Base-by-base conservation (phyloP, 2,113 vertebrate species). In the Brachirus orientalis region DNA sequence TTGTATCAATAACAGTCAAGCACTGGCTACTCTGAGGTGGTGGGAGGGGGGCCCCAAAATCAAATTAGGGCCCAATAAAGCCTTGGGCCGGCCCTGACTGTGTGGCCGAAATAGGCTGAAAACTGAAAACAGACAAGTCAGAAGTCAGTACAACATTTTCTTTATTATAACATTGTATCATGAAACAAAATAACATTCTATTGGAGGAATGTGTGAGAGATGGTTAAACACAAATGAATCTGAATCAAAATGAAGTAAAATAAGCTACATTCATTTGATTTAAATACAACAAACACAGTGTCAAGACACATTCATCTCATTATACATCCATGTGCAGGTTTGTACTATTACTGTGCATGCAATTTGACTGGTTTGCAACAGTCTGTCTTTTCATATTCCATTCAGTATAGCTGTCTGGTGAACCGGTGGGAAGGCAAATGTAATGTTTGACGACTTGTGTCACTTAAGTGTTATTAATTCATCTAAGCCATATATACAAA, bases 111-210 rank as follows among this genome's bases (percentile, higher is more conserved):
- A 45, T 12, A 45, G 17, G 44, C 8, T 62, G 19, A 36, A 6
- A 10, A 17, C 11, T 56, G 1, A 10, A 37, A 62, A 48, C n/a
- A 28, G 8, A n/a, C n/a, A n/a, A n/a, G n/a, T n/a, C 33, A 57
- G n/a, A n/a, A 33, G 11, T 38, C 14, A 38, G 10, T 19, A 38
- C 12, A 59, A 33, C 45, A 36, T 67, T 2, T 52, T 33, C 8
- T 44, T 48, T 56, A 8, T 58, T 77, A 63, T 53, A 59, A 63
- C 52, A 16, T n/a, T 77, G 50, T 43, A 50, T 55, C 44, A 43
- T 57, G 48, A 69, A 67, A 67, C 44, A 5, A 63, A 73, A 59
- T 44, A 62, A 63, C 43, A 56, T 43, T 63, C n/a, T 57, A 16
- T 13, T 17, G 7, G 17, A 62, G 2, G 18, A 64, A 66, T 0